A percentile compares a stretch with the other conserved stretches of the same genome.
These are phyloP conservation scores for Protobothrops flavoviridis DNA, from an alignment of 2,113 vertebrate genomes.

Conservation along the genomic window DNA sequence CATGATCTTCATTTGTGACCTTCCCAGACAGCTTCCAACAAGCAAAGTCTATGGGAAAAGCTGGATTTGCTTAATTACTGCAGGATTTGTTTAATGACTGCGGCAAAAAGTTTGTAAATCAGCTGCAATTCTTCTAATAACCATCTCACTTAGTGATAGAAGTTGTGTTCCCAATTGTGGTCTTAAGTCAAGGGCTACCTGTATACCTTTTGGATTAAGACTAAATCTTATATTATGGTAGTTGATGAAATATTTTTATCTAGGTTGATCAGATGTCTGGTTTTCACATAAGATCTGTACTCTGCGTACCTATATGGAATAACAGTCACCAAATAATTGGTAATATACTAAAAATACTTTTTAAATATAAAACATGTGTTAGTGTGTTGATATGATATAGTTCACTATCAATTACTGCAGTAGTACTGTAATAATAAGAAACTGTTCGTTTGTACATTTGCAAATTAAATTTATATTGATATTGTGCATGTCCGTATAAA, in stretches of 20 bases:
- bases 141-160: neutral
- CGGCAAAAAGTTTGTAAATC: neutral
- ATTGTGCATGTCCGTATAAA: neutral
- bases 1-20: neutral
- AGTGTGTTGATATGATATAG: constrained; percentile 79
- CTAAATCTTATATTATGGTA: neutral
- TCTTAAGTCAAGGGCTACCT: neutral
- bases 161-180: neutral
- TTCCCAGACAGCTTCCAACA: neutral
- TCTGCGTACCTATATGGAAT: constrained; percentile 99
- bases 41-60: neutral
- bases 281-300: constrained; percentile 96
- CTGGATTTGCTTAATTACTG: neutral
- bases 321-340: constrained; percentile 98
- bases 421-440: constrained; percentile 39
- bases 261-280: constrained; percentile 97
- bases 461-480: neutral
- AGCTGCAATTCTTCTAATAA: neutral
- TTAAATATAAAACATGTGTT: neutral
- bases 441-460: neutral
- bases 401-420: constrained; percentile 20
- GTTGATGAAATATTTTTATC: constrained; percentile 53
- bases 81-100: neutral
- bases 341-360: constrained; percentile 66
- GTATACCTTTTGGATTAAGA: neutral